Evolutionary conservation across 2,113 vertebrate species (phyloP).

Genomic region (Cygnus atratus): DNA sequence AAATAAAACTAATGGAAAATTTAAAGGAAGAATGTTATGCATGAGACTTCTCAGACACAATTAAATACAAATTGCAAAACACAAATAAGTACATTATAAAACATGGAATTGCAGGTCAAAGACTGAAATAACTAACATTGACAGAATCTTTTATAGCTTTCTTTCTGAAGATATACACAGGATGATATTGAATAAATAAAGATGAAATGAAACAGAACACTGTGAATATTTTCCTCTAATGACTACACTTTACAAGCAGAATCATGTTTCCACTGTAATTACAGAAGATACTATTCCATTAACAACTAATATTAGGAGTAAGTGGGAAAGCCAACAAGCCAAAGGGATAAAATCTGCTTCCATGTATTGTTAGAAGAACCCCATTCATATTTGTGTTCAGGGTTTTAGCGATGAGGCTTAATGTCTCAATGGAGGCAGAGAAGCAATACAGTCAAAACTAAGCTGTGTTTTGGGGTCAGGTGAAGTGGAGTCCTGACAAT

Average conservation of each 20-base stretch:
- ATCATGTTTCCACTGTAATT: neutral
- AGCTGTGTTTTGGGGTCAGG: conserved; percentile 30
- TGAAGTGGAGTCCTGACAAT: conserved; percentile 40
- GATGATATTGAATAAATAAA: neutral
- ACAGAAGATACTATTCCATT: neutral
- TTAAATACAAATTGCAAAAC: conserved; percentile 24
- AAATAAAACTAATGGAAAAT: conserved; percentile 25
- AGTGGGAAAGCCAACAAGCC: neutral
- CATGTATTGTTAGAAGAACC: neutral
- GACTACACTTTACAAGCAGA: neutral
- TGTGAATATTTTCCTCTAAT: neutral
- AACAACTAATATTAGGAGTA: neutral
- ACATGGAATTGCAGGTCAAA: conserved; percentile 3
- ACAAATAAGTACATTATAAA: conserved; percentile 7
- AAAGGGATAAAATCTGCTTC: conserved; percentile 10
- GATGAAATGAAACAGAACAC: neutral
- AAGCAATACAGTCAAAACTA: conserved; percentile 46
- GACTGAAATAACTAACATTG: neutral
- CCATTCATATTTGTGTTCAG: neutral
- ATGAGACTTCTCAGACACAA: neutral
- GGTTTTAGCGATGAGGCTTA: conserved; percentile 12
- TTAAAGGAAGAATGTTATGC: conserved; percentile 16
- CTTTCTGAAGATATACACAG: neutral
- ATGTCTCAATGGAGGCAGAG: conserved; percentile 53
- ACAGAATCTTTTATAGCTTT: neutral